Evolutionary conservation across 2,888 invertebrate genomes (phyloP), one percentile per base, ranked within the genome.

Genomic region (Callimorpha dominula): DNA sequence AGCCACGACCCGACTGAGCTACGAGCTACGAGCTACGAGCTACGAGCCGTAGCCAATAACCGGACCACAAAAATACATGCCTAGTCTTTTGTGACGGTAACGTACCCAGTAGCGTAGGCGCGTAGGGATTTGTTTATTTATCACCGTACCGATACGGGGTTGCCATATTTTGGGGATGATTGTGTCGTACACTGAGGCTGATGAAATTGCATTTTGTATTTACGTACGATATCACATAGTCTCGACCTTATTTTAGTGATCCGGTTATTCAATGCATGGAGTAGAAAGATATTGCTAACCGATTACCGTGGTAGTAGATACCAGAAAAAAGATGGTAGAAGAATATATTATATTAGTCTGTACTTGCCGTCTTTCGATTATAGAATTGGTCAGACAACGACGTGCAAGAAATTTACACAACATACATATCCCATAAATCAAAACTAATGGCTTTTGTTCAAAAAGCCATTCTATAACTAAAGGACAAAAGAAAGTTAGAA

Each of bases 1-100:
- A 70, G 57, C 14, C 83, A 74, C 74, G 43, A 72, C 40, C 12
- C 65, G 49, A n/a, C 50, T 11, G 11, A 9, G 11, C 57, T 11
- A 20, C 20, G 4, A 20, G 1, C 31, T 2, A 31, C 31, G 31
- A 31, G 31, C 57, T 11, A 20, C 20, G 4, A 20, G 1, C 31
- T 2, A 31, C 31, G 31, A 31, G 31, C n/a, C n/a, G n/a, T n/a
- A n/a, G n/a, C 20, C 65, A 31, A 31, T 40, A 8, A 15, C 66
- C 66, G 46, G 65, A 60, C 14, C 60, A 60, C 60, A 60, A 60
- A 31, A 14, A 60, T 60, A n/a, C 7, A 4, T 17, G 17, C 0
- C 6, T 0, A 6, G 17, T 6, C 14, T 52, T 17, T 52, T 52
- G 31, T 31, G 31, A 31, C 31, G 2, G 31, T 31, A 31, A 2